These are phyloP conservation scores for Ennomos quercinarius DNA, from an alignment of 2,888 invertebrate species.

Conservation along the genomic window DNA sequence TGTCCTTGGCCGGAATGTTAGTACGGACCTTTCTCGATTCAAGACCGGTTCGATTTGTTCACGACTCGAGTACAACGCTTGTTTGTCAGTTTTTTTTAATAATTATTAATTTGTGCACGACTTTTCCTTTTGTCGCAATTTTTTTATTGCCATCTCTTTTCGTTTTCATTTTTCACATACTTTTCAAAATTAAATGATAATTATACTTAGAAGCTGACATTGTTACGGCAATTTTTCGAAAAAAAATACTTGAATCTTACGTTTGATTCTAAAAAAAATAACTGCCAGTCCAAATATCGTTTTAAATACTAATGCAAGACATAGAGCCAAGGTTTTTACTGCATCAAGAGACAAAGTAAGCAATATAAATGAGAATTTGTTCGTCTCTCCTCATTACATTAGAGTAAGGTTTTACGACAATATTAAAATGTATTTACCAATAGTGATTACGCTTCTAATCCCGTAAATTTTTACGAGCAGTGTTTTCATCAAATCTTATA, in stretches of 20 bases:
- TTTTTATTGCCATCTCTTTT: conserved; percentile 48
- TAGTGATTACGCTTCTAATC: conserved; percentile 35
- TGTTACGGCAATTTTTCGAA: too few species aligned
- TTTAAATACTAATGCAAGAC: too few species aligned
- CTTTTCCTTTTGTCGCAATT: conserved; percentile 38
- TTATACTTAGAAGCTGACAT: too few species aligned
- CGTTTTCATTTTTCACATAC: background rate
- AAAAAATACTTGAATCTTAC: too few species aligned
- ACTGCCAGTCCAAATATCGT: too few species aligned
- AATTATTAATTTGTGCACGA: conserved; percentile 38
- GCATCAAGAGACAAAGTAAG: conserved; percentile 15
- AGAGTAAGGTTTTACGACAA: conserved; percentile 25
- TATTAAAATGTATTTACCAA: conserved; percentile 35
- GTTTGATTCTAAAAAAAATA: too few species aligned
- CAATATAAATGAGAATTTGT: conserved; percentile 9
- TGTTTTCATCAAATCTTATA: conserved; percentile 66
- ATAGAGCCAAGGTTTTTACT: background rate
- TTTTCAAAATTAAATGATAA: too few species aligned
- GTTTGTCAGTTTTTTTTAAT: conserved; percentile 37
- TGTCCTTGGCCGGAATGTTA: conserved; percentile 81
- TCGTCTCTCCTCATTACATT: conserved; percentile 12
- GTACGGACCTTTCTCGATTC: conserved; percentile 59
- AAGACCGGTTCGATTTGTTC: conserved; percentile 71
- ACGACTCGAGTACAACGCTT: conserved; percentile 44
- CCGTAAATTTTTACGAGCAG: conserved; percentile 57